Conservation (phyloP, 2,113 vertebrate species). For the Larimichthys polyactis region DNA sequence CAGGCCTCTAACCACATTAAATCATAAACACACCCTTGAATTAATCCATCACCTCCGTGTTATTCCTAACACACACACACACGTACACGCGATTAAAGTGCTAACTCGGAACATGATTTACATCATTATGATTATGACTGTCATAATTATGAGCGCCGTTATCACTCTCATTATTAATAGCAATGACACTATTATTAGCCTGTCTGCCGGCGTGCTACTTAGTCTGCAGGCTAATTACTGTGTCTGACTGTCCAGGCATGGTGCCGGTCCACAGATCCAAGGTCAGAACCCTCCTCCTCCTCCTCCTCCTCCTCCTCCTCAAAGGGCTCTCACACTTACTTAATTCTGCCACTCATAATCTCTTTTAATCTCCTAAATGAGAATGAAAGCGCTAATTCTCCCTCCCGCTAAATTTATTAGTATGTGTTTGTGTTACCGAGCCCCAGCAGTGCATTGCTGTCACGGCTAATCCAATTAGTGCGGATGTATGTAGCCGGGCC, state of each 20-base stretch:
- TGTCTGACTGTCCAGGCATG: constrained; percentile 64
- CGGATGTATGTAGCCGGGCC: constrained; percentile 68
- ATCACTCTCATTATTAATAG: constrained; percentile 82
- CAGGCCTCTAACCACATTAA: constrained; percentile 73
- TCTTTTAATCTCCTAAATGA: constrained; percentile 81
- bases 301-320: constrained; percentile 53
- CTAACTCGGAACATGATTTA: constrained; percentile 79
- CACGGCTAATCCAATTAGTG: constrained; percentile 83
- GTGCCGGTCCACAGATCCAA: constrained; percentile 62
- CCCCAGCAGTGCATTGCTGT: constrained; percentile 82
- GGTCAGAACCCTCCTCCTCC: constrained; percentile 72
- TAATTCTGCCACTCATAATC: constrained; percentile 82
- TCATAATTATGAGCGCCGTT: constrained; percentile 80
- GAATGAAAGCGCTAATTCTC: constrained; percentile 72
- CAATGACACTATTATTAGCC: constrained; percentile 79
- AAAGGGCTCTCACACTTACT: constrained; percentile 73
- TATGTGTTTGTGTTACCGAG: constrained; percentile 71
- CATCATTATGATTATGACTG: constrained; percentile 81
- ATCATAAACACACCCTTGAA: constrained; percentile 75
- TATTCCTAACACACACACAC: constrained; percentile 55
- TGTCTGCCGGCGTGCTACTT: constrained; percentile 65
- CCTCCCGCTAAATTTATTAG: constrained; percentile 79
- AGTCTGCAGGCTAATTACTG: constrained; percentile 74
- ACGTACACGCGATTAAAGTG: constrained; percentile 62
- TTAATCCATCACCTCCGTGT: constrained; percentile 73